A percentile compares a stretch with the other conserved stretches of the same genome.
These are phyloP conservation scores for Apteryx mantelli DNA, from an alignment of 2,113 vertebrate species.

Conservation along the genomic window DNA sequence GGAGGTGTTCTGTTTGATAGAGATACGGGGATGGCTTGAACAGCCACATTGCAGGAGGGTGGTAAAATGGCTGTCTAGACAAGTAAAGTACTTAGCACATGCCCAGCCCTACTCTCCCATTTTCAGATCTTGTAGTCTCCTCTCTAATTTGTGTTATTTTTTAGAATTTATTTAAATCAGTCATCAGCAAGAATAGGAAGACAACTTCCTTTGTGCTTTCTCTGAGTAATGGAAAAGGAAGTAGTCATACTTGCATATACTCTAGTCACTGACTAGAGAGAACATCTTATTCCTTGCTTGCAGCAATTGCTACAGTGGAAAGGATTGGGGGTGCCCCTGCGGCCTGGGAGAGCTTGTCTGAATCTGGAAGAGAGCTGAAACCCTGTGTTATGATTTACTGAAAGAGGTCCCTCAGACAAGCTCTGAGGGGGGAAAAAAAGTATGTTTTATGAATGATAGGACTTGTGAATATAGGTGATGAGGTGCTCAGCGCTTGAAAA, in stretches of 20 bases:
- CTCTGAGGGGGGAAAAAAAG: neutral
- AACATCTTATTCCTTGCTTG: neutral
- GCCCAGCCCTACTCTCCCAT: neutral
- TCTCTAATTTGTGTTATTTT: neutral
- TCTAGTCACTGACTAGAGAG: neutral
- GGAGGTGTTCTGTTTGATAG: neutral
- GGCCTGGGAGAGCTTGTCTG: neutral
- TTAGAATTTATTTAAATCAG: neutral
- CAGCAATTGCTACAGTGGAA: neutral
- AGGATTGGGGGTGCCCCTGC: accelerated
- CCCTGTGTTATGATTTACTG: neutral
- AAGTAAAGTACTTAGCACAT: neutral
- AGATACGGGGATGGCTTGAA: neutral
- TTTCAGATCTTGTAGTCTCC: neutral
- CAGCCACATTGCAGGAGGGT: neutral
- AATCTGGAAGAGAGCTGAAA: neutral
- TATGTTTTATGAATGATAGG: neutral
- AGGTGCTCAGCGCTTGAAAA: neutral
- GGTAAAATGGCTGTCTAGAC: neutral
- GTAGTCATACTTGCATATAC: neutral
- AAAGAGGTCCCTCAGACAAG: neutral
- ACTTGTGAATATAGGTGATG: neutral
- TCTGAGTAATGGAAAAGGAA: neutral
- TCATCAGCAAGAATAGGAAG: neutral
- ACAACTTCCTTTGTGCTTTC: neutral